These are phyloP conservation scores for Protonibea diacanthus DNA, from an alignment of 2,797 vertebrate species.

Conservation along the genomic window DNA sequence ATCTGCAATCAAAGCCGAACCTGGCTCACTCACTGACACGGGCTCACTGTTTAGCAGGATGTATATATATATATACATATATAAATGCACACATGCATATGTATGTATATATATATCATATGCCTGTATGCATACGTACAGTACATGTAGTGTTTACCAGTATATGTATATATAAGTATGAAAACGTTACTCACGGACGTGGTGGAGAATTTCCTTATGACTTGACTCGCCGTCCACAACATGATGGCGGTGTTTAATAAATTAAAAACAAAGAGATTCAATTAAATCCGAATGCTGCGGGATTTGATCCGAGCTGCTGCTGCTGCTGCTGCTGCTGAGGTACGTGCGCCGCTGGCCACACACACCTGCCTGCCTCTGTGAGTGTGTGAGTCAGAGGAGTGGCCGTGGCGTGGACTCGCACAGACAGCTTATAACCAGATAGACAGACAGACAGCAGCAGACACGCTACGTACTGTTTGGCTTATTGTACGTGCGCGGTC, in stretches of 20 bases:
- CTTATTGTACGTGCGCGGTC: slow-evolving; percentile 57
- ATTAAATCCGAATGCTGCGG: not conserved
- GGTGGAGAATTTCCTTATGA: slow-evolving; percentile 88
- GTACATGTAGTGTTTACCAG: too few species aligned
- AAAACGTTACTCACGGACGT: slow-evolving; percentile 85
- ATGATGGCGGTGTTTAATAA: slow-evolving; percentile 74
- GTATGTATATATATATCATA: too few species aligned
- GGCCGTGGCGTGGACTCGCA: not conserved
- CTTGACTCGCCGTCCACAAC: slow-evolving; percentile 85
- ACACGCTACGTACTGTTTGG: not conserved
- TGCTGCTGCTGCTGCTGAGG: slow-evolving; percentile 15
- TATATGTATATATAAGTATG: not conserved
- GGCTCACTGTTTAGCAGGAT: not conserved
- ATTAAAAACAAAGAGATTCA: not conserved
- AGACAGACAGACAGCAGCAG: not conserved
- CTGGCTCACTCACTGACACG: not conserved
- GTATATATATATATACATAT: too few species aligned
- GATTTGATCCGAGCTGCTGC: not conserved
- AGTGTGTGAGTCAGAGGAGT: slow-evolving; percentile 19
- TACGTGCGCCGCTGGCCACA: slow-evolving; percentile 16
- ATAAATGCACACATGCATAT: too few species aligned
- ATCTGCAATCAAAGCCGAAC: not conserved
- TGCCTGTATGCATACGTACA: too few species aligned
- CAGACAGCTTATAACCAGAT: slow-evolving; percentile 44
- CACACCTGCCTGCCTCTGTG: slow-evolving; percentile 23